These are phyloP conservation scores for Struthidea cinerea DNA, from an alignment of 2,113 vertebrate genomes.

Conservation along the genomic window DNA sequence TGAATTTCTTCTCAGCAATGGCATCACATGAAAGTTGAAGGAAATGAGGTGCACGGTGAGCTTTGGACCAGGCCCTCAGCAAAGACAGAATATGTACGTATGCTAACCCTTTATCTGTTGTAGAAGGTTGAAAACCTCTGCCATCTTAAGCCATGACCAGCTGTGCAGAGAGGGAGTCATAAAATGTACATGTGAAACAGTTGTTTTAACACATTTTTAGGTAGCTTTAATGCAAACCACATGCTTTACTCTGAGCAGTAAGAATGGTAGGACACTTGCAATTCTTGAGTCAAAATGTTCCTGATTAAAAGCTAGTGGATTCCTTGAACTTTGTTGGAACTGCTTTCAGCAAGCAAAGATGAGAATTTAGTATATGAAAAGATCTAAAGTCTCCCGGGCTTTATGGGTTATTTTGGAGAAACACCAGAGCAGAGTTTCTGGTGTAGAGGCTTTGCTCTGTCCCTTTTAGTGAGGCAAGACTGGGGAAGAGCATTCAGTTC, in stretches of 20 bases:
- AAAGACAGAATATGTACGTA: background rate
- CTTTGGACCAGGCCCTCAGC: background rate
- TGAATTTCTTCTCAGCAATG: background rate
- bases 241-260: background rate
- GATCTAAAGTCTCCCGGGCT: background rate
- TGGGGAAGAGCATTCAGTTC: background rate
- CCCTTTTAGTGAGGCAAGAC: background rate
- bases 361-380: background rate
- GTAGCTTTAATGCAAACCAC: background rate
- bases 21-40: background rate
- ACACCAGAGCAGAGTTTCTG: background rate
- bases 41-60: background rate
- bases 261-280: background rate
- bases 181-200: background rate
- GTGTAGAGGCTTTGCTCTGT: background rate
- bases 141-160: background rate
- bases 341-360: background rate
- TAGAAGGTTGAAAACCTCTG: background rate
- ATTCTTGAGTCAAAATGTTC: background rate
- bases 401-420: background rate
- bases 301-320: background rate
- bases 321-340: background rate
- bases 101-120: background rate
- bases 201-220: background rate
- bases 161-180: background rate